phyloP scores from a whole-genome alignment of 2,888 invertebrate species.

The Macrosoma leucophasiata region DNA sequence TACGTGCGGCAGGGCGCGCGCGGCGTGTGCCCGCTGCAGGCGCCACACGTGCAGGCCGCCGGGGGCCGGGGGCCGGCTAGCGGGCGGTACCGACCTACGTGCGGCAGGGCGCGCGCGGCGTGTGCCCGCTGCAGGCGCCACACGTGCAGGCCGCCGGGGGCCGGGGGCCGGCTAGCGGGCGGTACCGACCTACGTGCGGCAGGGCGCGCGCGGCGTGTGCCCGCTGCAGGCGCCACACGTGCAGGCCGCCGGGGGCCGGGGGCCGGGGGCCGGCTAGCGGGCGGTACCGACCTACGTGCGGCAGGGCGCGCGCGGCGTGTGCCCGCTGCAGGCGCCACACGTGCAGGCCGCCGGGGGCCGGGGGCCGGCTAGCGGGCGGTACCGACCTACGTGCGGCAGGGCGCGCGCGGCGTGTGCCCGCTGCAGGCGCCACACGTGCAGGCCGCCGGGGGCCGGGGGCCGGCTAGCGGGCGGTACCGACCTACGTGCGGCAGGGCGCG shows the following conservation, averaged over 20 bases:
- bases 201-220: constrained; percentile 63
- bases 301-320: constrained; percentile 66
- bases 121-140: constrained; percentile 70
- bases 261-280: constrained; percentile 61
- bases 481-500: constrained; percentile 76
- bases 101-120: constrained; percentile 71
- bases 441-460: constrained; percentile 79
- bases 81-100: constrained; percentile 69
- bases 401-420: constrained; percentile 60
- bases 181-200: constrained; percentile 73
- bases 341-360: constrained; percentile 80
- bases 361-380: constrained; percentile 75
- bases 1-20: constrained; percentile 74
- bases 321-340: constrained; percentile 72
- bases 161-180: constrained; percentile 76
- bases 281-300: constrained; percentile 71
- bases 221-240: constrained; percentile 75
- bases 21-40: constrained; percentile 60
- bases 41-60: constrained; percentile 79
- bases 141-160: constrained; percentile 79
- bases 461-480: constrained; percentile 64
- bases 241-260: constrained; percentile 77
- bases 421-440: constrained; percentile 77
- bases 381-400: constrained; percentile 74
- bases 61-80: constrained; percentile 78